Evolutionary conservation across 1,140 invertebrate genomes (phyloP).

Genomic region (Caenorhabditis latens): DNA sequence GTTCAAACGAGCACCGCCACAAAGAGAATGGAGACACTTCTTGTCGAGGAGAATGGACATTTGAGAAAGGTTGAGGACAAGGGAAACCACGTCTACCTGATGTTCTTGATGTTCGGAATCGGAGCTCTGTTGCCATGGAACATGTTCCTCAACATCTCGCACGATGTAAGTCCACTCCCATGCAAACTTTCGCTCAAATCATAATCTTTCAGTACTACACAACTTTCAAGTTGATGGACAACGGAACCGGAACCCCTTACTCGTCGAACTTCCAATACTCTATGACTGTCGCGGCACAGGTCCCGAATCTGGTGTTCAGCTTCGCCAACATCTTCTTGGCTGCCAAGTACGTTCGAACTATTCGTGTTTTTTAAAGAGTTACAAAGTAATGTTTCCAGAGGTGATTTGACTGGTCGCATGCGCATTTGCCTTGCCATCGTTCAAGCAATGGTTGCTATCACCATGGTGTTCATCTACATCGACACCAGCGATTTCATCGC

Average conservation of each 20-base stretch:
- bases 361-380: too few species aligned
- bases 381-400: conserved; percentile 79
- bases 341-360: conserved; percentile 54
- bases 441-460: conserved; percentile 88
- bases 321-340: conserved; percentile 90
- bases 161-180: conserved; percentile 74
- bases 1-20: background rate
- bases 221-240: background rate
- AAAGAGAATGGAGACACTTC: background rate
- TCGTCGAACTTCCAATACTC: conserved; percentile 84
- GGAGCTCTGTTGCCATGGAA: conserved; percentile 97
- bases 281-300: conserved; percentile 87
- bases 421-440: conserved; percentile 90
- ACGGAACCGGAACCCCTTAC: background rate
- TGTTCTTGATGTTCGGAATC: conserved; percentile 93
- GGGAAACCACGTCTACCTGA: conserved; percentile 86
- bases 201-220: conserved; percentile 71
- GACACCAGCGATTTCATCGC: conserved; percentile 85
- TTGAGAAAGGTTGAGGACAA: background rate
- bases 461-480: conserved; percentile 90
- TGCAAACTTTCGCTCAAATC: too few species aligned
- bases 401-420: conserved; percentile 87
- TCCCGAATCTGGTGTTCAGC: conserved; percentile 95
- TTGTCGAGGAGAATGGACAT: background rate
- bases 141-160: conserved; percentile 95